Conservation (phyloP, 2,797 vertebrate genomes). For the Phrynocephalus forsythii region DNA sequence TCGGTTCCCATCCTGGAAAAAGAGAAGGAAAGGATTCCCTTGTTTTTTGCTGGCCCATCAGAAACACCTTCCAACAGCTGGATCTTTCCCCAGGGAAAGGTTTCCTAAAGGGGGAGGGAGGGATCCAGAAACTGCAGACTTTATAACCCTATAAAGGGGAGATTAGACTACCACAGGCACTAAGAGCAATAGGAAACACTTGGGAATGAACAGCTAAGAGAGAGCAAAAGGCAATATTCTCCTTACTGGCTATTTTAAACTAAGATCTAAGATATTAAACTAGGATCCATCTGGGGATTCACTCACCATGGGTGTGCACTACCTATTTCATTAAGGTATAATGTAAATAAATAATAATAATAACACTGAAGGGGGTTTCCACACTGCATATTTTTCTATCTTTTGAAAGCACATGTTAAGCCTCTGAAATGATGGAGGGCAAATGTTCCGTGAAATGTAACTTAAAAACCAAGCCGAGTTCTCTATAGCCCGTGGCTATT, state of each 20-base stretch:
- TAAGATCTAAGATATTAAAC: background rate
- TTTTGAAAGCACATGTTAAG: background rate
- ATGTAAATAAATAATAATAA: too few relatives aligned
- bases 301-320: background rate
- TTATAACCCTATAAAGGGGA: too few relatives aligned
- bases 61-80: too few relatives aligned
- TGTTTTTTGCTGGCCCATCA: too few relatives aligned
- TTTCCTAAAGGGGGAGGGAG: too few relatives aligned
- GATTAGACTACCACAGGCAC: too few relatives aligned
- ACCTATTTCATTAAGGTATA: too few relatives aligned
- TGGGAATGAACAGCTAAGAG: background rate
- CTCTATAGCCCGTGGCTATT: constrained; percentile 47
- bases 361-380: background rate
- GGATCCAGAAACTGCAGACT: too few relatives aligned
- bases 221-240: background rate
- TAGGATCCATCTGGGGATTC: background rate
- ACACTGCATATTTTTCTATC: background rate
- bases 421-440: background rate
- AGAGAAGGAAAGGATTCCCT: too few relatives aligned
- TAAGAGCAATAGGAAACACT: background rate
- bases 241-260: background rate
- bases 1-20: too few relatives aligned
- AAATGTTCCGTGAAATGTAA: background rate
- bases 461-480: constrained; percentile 41
- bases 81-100: too few relatives aligned